A percentile compares a stretch with the other conserved stretches of the same genome.
Conservation (phyloP, 2,113 vertebrate genomes). For the Turdus rufiventris region DNA sequence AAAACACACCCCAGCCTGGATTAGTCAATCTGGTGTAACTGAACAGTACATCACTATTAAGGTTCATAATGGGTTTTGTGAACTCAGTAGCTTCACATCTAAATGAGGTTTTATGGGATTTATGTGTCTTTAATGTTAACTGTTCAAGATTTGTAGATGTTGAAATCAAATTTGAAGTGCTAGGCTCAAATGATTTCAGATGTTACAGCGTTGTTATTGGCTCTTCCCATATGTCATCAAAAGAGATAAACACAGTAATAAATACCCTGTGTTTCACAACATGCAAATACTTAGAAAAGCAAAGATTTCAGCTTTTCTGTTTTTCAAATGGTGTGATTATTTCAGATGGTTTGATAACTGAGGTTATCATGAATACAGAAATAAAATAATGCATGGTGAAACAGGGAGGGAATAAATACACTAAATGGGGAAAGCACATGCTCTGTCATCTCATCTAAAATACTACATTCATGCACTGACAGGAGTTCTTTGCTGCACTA, state of each 20-base stretch:
- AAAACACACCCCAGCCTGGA: conserved; percentile 37
- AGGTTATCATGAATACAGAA: not conserved
- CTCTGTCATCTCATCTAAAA: not conserved
- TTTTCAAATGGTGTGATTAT: not conserved
- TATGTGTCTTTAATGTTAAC: conserved; percentile 61
- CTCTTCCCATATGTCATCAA: not conserved
- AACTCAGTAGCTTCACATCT: conserved; percentile 63
- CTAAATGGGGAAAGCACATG: not conserved
- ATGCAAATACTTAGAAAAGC: not conserved
- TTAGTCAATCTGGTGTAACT: conserved; percentile 48
- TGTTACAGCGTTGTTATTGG: conserved; percentile 39
- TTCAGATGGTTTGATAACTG: not conserved
- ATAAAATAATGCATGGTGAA: not conserved
- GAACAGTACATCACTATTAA: conserved; percentile 59
- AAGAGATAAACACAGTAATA: not conserved
- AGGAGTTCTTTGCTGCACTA: not conserved
- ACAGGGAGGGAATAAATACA: not conserved
- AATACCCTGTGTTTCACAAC: not conserved
- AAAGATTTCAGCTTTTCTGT: not conserved
- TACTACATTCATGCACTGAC: not conserved
- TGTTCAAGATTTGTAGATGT: conserved; percentile 64
- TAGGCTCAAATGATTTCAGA: conserved; percentile 41
- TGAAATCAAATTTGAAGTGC: conserved; percentile 59
- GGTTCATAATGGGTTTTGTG: conserved; percentile 65
- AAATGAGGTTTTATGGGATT: conserved; percentile 67